Evolutionary conservation across 2,797 vertebrate genomes (phyloP), one percentile per base, ranked within the genome.

Genomic region (Sciurus carolinensis): DNA sequence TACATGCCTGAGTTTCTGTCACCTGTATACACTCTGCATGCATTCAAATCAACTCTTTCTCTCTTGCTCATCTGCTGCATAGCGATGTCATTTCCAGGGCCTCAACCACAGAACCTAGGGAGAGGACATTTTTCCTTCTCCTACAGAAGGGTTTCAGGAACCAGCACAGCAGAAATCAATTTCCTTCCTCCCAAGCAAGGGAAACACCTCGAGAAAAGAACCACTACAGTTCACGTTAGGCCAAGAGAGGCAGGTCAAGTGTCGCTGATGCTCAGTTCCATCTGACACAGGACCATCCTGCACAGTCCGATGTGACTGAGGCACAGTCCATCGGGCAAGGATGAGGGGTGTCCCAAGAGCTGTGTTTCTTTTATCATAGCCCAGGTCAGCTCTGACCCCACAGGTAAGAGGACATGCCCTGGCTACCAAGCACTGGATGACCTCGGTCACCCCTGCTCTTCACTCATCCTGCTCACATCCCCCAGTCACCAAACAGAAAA

Each of bases 21-120:
- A 67, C 12, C 9, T n/a, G 17, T 26, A 7, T 3, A 17, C 1
- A 4, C 1, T 9, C 14, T 4, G 26, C 14, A 26, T 0, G 11
- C 8, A 11, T 13, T 85, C 28, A 52, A 42, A 50, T 66, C 15
- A 80, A 87, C 67, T 42, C 8, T 39, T 72, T 91, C 69, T 67
- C 42, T 77, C 64, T 69, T 39, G 9, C 72, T 71, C 59, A 52
- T 72, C 30, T 62, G 20, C 18, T n/a, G 47, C 77, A 22, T 50
- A 24, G 36, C 50, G 15, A n/a, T 76, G 82, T 62, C 12, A 85
- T 62, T 44, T 87, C 39, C 7, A 79, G 36, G 59, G 15, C 22
- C 26, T 28, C 42, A 28, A 30, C 22, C 77, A 13, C 7, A 13
- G 22, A 75, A 64, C 14, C 52, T 26, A 72, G 73, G 36, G 1